These are phyloP conservation scores for Glyptemys insculpta DNA, from an alignment of 2,797 vertebrate genomes.

Conservation along the genomic window DNA sequence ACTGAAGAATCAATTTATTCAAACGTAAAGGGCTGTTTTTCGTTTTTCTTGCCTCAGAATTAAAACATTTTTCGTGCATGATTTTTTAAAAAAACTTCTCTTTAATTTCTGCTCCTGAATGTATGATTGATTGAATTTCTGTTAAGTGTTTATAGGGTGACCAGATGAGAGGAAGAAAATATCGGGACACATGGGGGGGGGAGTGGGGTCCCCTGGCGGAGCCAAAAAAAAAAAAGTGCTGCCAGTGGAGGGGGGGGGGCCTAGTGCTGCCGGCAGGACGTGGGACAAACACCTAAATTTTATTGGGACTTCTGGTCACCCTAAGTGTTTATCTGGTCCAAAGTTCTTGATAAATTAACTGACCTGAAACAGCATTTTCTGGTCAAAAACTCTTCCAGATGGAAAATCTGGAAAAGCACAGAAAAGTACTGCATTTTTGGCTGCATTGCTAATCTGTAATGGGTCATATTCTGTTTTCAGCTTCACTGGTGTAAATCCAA, in stretches of 20 bases:
- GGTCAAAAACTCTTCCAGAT: neutral
- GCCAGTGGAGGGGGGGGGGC: no score
- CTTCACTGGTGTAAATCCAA: neutral
- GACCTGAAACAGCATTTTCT: neutral
- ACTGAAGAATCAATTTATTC: neutral
- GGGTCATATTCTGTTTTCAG: neutral
- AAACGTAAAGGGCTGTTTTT: neutral
- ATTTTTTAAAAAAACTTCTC: neutral
- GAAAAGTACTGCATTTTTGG: neutral
- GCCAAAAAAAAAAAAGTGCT: no score
- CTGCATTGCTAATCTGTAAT: neutral
- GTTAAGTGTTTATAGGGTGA: neutral
- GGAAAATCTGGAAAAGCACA: neutral
- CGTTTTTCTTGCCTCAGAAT: neutral
- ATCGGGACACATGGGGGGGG: no score
- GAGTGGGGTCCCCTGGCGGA: no score
- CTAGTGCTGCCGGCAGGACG: no score
- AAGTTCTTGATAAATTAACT: neutral
- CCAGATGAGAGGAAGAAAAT: no score
- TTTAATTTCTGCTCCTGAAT: neutral
- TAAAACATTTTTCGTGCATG: neutral
- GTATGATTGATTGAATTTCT: neutral
- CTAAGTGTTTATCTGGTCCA: neutral
- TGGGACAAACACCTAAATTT: no score
- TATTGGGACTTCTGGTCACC: no score